Percentiles rank a stretch among this genome's conserved stretches.
Evolutionary conservation across 2,113 vertebrate genomes (phyloP).

Genomic region (Nibea coibor): DNA sequence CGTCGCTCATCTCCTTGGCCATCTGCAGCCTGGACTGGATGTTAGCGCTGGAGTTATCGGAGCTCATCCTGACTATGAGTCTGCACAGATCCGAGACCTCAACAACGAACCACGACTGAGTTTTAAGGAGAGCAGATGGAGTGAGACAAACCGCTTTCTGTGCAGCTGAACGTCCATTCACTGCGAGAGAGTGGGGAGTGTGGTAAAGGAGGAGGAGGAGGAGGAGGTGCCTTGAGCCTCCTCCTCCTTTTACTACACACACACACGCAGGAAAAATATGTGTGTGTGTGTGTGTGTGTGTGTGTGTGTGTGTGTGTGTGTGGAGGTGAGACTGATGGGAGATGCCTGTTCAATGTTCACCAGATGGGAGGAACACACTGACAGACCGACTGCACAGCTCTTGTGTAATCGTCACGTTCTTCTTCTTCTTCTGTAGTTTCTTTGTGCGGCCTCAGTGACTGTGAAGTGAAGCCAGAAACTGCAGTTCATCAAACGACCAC

Average conservation of each 20-base stretch:
- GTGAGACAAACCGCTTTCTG: not conserved
- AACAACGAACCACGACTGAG: no score
- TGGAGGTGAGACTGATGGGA: constrained; percentile 15
- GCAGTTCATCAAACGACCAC: no score
- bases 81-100: not conserved
- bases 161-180: not conserved
- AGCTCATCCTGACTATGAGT: constrained; percentile 19
- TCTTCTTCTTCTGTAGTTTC: no score
- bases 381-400: not conserved
- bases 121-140: not conserved
- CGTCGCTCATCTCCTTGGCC: constrained; percentile 47
- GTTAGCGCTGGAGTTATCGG: fast-evolving
- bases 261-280: not conserved
- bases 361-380: constrained; percentile 18
- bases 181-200: not conserved
- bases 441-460: no score
- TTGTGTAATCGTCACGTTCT: no score
- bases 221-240: constrained; percentile 34
- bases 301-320: not conserved
- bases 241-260: constrained; percentile 26
- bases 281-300: no score
- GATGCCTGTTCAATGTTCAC: constrained; percentile 2
- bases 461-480: no score
- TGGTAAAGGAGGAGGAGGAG: constrained; percentile 22
- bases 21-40: constrained; percentile 25